phyloP scores from a whole-genome alignment of 2,888 invertebrate species.

The Hypselothyrea guttata region DNA sequence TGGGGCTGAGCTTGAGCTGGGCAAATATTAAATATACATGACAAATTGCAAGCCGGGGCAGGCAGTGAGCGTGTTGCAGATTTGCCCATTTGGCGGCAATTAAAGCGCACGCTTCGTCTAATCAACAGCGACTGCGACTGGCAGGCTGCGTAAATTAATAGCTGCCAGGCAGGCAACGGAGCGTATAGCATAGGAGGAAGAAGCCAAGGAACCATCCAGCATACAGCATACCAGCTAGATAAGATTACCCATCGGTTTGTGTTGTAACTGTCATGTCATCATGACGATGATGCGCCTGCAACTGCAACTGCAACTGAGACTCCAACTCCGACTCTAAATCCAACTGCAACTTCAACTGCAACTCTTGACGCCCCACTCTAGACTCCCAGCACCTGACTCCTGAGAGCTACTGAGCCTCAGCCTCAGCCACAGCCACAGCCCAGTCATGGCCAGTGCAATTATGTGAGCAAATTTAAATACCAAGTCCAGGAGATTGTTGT shows the following conservation, averaged over 20 bases:
- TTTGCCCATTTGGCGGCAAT: conserved; percentile 74
- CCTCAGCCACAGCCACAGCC: conserved; percentile 24
- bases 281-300: conserved; percentile 70
- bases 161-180: conserved; percentile 68
- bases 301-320: conserved; percentile 25
- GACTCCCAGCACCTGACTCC: conserved; percentile 3
- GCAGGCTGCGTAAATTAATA: conserved; percentile 76
- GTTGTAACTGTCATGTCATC: conserved; percentile 78
- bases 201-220: conserved; percentile 47
- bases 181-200: background rate
- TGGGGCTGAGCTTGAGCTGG: conserved; percentile 10
- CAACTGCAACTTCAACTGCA: conserved; percentile 42
- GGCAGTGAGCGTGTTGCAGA: conserved; percentile 68
- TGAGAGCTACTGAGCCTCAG: too few species aligned
- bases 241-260: conserved; percentile 64
- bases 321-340: too few species aligned
- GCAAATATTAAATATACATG: conserved; percentile 73
- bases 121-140: conserved; percentile 68
- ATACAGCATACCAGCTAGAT: conserved; percentile 38
- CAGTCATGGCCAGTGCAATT: conserved; percentile 68
- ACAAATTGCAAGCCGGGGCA: conserved; percentile 63
- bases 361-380: background rate
- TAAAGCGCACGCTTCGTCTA: conserved; percentile 78
- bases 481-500: conserved; percentile 38
- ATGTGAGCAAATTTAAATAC: conserved; percentile 79